Evolutionary conservation across 35 echinoderm and acorn worm genomes (phyloP), one percentile per base, ranked within the genome.

Genomic region (Lytechinus pictus): DNA sequence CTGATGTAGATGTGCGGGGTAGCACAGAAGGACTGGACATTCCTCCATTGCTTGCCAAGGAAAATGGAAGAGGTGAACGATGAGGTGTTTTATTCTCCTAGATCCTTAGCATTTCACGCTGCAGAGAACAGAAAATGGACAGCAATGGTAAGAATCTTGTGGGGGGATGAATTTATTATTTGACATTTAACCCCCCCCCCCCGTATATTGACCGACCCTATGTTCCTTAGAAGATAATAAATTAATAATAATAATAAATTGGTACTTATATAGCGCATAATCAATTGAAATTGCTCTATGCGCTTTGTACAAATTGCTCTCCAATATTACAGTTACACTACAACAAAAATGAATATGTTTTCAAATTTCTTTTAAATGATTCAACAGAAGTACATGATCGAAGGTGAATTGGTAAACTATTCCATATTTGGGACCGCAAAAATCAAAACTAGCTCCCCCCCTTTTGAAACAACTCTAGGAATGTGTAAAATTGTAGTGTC

Each of bases 61-160:
- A 97, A 99, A 94, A 86, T 92, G 60, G 98, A 99, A 92, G 98
- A 99, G 87, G 98, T 99, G 27, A 97, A 99, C 87, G 98, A 99
- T 94, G 96, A 99, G 52, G 95, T 99, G 54, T 99, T 99, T 54
- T 99, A 99, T 61, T 96, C 96, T 94, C 91, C 96, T 27, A 96
- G 95, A 61, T 99, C 98, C 56, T 96, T 99, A 10, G 97, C 97
- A 6, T 99, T 97, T 95, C 96, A 89, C 24, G 98, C 98, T 93
- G 98, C 98, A 14, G 97, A 99, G 54, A 99, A 99, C 87, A 97
- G 98, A 54, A 98, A 98, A 54, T 99, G 98, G 98, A 99, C 98
- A 3, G 98, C 97, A 8, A 99, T 99, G 98, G 98, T 98, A 96
- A 96, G 97, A 55, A 89, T 58, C 29, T 55, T 1, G 12, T 3